Percentiles rank a stretch among this genome's conserved stretches.
Evolutionary conservation across 1,140 invertebrate species (phyloP).

Genomic region (Psilanteris sp.): DNA sequence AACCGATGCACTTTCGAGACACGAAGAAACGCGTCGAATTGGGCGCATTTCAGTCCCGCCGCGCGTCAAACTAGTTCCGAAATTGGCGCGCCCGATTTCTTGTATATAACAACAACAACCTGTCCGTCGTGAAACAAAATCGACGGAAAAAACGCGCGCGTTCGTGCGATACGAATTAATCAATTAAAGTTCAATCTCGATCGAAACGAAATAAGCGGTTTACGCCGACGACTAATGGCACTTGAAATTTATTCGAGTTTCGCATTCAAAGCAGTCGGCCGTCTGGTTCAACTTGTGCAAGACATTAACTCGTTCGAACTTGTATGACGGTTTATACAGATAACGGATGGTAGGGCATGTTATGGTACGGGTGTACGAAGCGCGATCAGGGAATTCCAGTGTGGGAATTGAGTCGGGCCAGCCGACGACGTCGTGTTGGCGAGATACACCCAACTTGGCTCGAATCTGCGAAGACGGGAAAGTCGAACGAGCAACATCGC

Average conservation of each 20-base stretch:
- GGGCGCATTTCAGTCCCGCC: no score
- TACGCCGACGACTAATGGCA: conserved; percentile 12
- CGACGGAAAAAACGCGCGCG: no score
- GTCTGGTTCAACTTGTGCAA: conserved; percentile 33
- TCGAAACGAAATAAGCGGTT: no score
- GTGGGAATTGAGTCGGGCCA: conserved; percentile 2
- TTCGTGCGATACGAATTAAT: no score
- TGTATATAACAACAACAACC: no score
- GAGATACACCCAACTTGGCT: conserved; percentile 25
- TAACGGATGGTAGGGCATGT: neutral
- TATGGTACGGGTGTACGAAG: neutral
- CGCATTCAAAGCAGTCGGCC: conserved; percentile 20
- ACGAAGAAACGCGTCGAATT: no score
- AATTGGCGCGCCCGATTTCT: no score
- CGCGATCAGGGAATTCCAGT: conserved; percentile 16
- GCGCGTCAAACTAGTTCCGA: no score
- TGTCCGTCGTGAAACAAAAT: no score
- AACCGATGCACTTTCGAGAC: no score
- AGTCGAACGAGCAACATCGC: conserved; percentile 31
- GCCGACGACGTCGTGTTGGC: conserved; percentile 24
- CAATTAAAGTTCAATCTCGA: no score
- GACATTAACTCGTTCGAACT: conserved; percentile 45
- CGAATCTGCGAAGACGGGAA: conserved; percentile 23
- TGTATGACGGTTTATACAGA: conserved; percentile 34
- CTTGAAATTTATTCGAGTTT: conserved; percentile 13